Evolutionary conservation across 1,140 invertebrate genomes (phyloP).

Genomic region (Matsumurasca onukii): DNA sequence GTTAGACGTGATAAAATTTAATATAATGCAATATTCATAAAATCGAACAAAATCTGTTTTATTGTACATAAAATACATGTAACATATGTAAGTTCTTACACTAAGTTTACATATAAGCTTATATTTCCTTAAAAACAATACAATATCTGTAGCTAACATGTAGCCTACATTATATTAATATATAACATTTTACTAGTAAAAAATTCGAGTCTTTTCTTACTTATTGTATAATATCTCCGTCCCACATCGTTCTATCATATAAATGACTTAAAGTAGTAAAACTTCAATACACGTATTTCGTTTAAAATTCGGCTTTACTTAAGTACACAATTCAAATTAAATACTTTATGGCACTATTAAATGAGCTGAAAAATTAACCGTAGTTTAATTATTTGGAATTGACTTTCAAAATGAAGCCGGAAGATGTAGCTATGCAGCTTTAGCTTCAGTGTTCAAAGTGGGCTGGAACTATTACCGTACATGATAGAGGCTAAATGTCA

Average conservation of each 20-base stretch:
- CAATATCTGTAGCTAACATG: slow-evolving; percentile 6
- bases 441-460: no score
- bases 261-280: background rate
- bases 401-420: no score
- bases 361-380: no score
- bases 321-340: no score
- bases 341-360: no score
- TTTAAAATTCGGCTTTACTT: no score
- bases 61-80: background rate
- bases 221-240: background rate
- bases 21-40: slow-evolving; percentile 15
- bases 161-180: background rate
- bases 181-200: background rate
- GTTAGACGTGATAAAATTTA: no score
- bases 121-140: background rate
- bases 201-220: background rate
- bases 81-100: background rate
- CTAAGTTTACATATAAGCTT: slow-evolving; percentile 8
- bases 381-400: no score
- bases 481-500: no score
- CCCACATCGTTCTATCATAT: background rate
- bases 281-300: background rate
- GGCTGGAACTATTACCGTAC: no score
- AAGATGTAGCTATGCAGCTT: no score
- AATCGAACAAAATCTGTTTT: slow-evolving; percentile 14